Evolutionary conservation across 2,113 vertebrate genomes (phyloP).

Genomic region (Labeo rohita): DNA sequence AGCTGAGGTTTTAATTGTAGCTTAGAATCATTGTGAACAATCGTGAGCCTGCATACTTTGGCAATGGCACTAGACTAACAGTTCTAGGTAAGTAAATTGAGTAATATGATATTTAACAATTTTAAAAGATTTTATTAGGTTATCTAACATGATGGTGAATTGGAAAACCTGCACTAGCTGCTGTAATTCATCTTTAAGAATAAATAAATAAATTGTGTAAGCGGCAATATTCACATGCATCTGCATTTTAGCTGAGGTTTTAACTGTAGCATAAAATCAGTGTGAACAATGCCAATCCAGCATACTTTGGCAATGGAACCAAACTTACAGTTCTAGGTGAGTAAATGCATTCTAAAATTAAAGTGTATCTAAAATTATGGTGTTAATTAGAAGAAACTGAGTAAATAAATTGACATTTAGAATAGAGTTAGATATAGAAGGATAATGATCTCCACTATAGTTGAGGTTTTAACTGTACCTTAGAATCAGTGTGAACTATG

Average conservation of each 20-base stretch:
- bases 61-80: slow-evolving; percentile 43
- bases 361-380: background rate
- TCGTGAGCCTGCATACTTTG: background rate
- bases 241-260: background rate
- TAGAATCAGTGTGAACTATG: slow-evolving; percentile 49
- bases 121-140: background rate
- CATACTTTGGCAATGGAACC: slow-evolving; percentile 58
- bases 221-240: background rate
- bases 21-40: slow-evolving; percentile 1
- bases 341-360: background rate
- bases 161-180: background rate
- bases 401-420: background rate
- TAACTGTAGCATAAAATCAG: slow-evolving; percentile 10
- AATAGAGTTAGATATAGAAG: background rate
- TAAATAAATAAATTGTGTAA: background rate
- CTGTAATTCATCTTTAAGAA: background rate
- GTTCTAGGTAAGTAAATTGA: slow-evolving; percentile 65
- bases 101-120: slow-evolving; percentile 2
- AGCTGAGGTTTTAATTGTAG: slow-evolving; percentile 48
- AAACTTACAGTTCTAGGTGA: slow-evolving; percentile 63
- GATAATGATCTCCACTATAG: background rate
- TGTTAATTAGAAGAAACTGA: background rate
- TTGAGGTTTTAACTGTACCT: background rate
- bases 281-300: slow-evolving; percentile 48
- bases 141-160: background rate